phyloP scores from a whole-genome alignment of 2,113 vertebrate species.

The Corvus moneduloides region DNA sequence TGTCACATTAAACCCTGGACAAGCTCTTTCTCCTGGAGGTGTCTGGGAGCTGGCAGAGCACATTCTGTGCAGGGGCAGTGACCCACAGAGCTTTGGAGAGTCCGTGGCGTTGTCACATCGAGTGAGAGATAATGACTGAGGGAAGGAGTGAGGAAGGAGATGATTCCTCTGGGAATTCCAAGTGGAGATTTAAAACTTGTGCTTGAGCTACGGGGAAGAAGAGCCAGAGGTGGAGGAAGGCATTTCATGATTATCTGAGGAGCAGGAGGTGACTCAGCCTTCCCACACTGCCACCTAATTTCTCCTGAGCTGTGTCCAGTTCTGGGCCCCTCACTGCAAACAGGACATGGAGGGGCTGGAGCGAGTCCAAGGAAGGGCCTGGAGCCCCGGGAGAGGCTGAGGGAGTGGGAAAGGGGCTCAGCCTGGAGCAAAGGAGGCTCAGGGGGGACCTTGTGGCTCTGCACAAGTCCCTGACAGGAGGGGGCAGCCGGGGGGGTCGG shows the following conservation, averaged over 20 bases:
- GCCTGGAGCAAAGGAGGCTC: background rate
- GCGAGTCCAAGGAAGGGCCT: fast-evolving
- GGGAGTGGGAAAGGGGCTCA: background rate
- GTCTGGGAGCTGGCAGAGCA: background rate
- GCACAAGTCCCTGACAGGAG: background rate
- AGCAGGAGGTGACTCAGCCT: background rate
- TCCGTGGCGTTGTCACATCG: background rate
- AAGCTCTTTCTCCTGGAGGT: background rate
- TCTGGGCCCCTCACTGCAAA: background rate
- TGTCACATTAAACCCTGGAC: background rate
- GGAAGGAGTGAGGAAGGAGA: background rate
- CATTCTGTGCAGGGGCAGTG: background rate
- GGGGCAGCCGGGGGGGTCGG: background rate
- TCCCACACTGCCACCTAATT: background rate
- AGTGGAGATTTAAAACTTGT: background rate
- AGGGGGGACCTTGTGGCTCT: background rate
- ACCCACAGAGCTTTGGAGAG: background rate
- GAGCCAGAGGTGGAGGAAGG: background rate
- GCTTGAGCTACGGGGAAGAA: background rate
- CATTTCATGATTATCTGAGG: background rate
- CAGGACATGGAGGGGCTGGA: background rate
- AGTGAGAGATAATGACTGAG: background rate
- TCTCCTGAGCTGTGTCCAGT: background rate
- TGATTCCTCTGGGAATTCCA: background rate
- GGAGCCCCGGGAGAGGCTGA: background rate